phyloP scores from a whole-genome alignment of 2,888 invertebrate genomes.

The Acanthosepion pharaonis region DNA sequence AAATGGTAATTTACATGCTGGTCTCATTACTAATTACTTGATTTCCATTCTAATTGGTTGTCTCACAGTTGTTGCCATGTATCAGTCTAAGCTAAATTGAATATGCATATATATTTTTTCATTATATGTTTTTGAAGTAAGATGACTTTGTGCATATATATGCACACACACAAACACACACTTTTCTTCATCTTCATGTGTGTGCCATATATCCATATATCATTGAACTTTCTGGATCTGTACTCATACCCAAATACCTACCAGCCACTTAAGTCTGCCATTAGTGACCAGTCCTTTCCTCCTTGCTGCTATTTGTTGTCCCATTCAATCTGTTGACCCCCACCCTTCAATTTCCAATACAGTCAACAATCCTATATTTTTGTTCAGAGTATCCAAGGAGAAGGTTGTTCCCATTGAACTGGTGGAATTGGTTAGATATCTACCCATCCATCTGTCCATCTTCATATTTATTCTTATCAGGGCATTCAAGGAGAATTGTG shows the following conservation, averaged over 20 bases:
- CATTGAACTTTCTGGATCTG: not conserved
- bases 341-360: not conserved
- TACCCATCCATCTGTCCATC: slow-evolving; percentile 20
- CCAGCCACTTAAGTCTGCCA: slow-evolving; percentile 4
- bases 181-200: not conserved
- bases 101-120: too few relatives aligned
- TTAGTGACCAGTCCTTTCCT: not conserved
- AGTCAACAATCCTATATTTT: slow-evolving; percentile 8
- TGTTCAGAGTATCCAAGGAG: not conserved
- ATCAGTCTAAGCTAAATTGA: not conserved
- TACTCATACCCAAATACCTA: slow-evolving; percentile 9
- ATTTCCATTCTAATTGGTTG: not conserved
- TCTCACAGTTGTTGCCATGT: not conserved
- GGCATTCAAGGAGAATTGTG: slow-evolving; percentile 4
- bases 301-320: not conserved
- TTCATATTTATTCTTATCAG: not conserved
- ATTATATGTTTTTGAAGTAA: too few relatives aligned
- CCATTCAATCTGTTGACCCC: not conserved
- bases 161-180: not conserved
- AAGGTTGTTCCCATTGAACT: slow-evolving; percentile 33
- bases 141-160: too few relatives aligned
- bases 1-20: too few relatives aligned
- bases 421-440: not conserved
- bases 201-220: not conserved
- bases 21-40: too few relatives aligned